Percentiles rank a stretch among this genome's conserved stretches.
These are phyloP conservation scores for Pollenia griseotomentosa DNA, from an alignment of 2,888 invertebrate genomes.

Conservation along the genomic window DNA sequence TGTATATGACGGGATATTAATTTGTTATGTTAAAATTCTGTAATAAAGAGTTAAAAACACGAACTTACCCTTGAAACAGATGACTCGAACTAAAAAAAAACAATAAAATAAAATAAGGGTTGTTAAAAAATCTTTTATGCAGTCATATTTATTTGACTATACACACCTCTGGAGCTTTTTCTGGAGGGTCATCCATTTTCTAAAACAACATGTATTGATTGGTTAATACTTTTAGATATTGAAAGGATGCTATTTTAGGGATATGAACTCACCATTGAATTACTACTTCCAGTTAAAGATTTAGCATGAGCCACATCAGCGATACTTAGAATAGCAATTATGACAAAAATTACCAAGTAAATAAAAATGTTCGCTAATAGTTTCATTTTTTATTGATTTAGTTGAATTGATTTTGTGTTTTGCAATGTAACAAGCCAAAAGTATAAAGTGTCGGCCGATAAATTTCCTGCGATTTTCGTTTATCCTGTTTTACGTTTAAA, in stretches of 20 bases:
- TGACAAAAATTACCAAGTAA: slow-evolving; percentile 55
- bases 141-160: not conserved
- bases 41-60: not conserved
- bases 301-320: slow-evolving; percentile 31
- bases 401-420: not conserved
- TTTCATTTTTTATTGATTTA: slow-evolving; percentile 46
- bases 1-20: not conserved
- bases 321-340: slow-evolving; percentile 37
- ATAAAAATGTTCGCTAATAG: slow-evolving; percentile 44
- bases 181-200: slow-evolving; percentile 36
- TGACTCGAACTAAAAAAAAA: slow-evolving; percentile 12
- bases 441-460: slow-evolving; percentile 25
- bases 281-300: not conserved
- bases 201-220: slow-evolving; percentile 13
- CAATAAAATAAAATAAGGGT: not conserved
- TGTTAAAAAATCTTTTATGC: not conserved
- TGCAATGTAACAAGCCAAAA: slow-evolving; percentile 16
- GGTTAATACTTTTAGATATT: not conserved
- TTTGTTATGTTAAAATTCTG: not conserved
- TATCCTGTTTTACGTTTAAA: slow-evolving; percentile 24
- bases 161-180: slow-evolving; percentile 41
- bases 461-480: slow-evolving; percentile 18
- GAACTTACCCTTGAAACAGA: slow-evolving; percentile 35
- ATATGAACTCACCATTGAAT: slow-evolving; percentile 50
- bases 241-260: not conserved